Base-by-base conservation (phyloP, 2,113 vertebrate species). In the Phodopus roborovskii region DNA sequence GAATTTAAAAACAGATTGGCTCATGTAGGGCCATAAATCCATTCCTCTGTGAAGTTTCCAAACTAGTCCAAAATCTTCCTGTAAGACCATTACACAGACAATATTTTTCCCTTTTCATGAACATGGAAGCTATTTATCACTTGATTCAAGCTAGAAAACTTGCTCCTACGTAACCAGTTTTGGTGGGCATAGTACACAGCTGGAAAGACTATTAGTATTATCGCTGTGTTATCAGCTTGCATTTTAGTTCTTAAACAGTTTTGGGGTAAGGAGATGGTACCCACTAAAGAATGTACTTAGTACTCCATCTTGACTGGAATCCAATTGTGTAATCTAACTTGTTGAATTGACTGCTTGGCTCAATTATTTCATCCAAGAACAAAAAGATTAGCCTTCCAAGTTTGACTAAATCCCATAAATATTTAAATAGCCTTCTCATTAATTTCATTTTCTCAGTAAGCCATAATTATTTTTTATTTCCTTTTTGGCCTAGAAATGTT, bases 391-490 rank as follows among this genome's bases (percentile, higher is more conserved):
- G 42, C 1, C 16, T 94, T 82, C 45, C 13, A 53, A 88, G 6
- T 91, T 91, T 42, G 26, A 81, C 30, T 53, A 77, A 88, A 81
- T 86, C 45, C 64, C 22, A 4, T 89, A 56, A 17, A 9, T 45
- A 73, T 94, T 94, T 91, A 74, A 85, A 94, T 64, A 90, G 62
- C 30, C 36, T 90, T 95, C 66, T 86, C 68, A 90, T 90, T 96
- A 78, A 62, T 92, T 68, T 90, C 62, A 79, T 64, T 94, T 92
- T 68, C 71, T 94, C 62, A 71, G n/a, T 85, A 74, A 92, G 39
- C n/a, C 56, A 53, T 48, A 53, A 78, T 73, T 86, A 60, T 39
- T 79, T 85, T 88, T 94, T 92, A 92, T 88, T 90, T 97, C 71
- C 28, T 90, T n/a, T 84, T 93, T 91, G 66, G n/a, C 22, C 73